Evolutionary conservation across 1,140 invertebrate species (phyloP).

Genomic region (Conus ventricosus): DNA sequence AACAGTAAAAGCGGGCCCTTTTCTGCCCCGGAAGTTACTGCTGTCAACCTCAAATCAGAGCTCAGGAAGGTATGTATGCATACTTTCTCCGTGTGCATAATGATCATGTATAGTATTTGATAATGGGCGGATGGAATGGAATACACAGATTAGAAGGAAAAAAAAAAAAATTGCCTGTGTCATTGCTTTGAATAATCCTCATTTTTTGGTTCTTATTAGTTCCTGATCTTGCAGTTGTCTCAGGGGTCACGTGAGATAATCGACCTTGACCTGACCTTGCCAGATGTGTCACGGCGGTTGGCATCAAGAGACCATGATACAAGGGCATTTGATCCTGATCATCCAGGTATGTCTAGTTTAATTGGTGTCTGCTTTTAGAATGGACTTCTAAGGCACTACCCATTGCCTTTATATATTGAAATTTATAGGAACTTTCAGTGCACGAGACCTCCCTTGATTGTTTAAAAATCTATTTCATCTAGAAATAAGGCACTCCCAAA

Average conservation of each 20-base stretch:
- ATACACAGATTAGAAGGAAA: not conserved
- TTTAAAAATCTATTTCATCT: too few species aligned
- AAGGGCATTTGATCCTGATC: constrained; percentile 36
- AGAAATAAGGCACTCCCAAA: too few species aligned
- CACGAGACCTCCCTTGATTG: too few species aligned
- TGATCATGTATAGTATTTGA: not conserved
- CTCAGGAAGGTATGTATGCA: constrained; percentile 65
- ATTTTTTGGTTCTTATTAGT: not conserved
- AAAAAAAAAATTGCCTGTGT: not conserved
- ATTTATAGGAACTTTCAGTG: too few species aligned
- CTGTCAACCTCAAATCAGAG: constrained; percentile 70
- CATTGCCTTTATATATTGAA: too few species aligned
- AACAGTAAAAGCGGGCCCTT: constrained; percentile 70
- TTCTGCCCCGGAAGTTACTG: constrained; percentile 67
- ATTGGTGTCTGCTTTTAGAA: not conserved
- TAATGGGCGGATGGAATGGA: not conserved
- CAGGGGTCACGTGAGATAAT: constrained; percentile 70
- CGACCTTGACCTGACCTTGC: constrained; percentile 64
- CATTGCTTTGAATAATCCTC: not conserved
- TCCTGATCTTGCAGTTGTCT: constrained; percentile 56
- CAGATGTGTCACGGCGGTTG: constrained; percentile 54
- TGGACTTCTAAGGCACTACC: too few species aligned
- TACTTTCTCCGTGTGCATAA: too few species aligned
- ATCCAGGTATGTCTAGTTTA: constrained; percentile 36
- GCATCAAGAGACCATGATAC: constrained; percentile 47